Evolutionary conservation across 2,888 invertebrate genomes (phyloP).

Genomic region (Schizotus pectinicornis): DNA sequence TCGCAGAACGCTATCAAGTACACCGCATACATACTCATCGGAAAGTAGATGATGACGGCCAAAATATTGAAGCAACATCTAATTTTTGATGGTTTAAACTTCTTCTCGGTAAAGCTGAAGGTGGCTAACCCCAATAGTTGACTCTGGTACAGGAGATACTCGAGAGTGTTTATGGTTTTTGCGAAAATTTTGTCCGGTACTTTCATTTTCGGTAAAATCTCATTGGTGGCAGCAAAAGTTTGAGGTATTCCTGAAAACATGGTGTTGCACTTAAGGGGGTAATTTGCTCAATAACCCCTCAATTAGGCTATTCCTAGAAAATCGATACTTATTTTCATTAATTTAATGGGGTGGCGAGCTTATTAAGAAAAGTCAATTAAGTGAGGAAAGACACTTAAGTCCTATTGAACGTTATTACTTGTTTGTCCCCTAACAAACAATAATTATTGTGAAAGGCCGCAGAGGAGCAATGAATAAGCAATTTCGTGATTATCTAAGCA

Average conservation of each 20-base stretch:
- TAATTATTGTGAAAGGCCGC: too few relatives aligned
- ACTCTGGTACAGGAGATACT: constrained; percentile 9
- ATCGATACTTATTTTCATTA: background rate
- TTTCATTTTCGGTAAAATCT: background rate
- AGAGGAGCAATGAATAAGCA: too few relatives aligned
- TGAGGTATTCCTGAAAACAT: background rate
- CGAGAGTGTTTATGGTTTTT: constrained; percentile 2
- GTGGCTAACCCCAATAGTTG: constrained; percentile 11
- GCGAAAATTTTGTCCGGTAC: background rate
- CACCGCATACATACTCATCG: background rate
- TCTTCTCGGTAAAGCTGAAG: constrained; percentile 1
- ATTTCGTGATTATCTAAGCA: too few relatives aligned
- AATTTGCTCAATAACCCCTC: too few relatives aligned
- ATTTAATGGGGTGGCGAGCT: background rate
- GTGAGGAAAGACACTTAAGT: too few relatives aligned
- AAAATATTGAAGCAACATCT: background rate
- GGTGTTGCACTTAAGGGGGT: background rate
- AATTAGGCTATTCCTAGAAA: background rate
- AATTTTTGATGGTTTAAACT: constrained; percentile 4
- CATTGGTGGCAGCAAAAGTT: background rate
- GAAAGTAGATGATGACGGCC: background rate
- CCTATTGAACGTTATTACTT: too few relatives aligned
- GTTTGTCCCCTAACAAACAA: too few relatives aligned
- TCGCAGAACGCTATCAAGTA: background rate
- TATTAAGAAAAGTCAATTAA: background rate